Conservation (phyloP, 2,888 invertebrate species). For the Nebria brevicollis region DNA sequence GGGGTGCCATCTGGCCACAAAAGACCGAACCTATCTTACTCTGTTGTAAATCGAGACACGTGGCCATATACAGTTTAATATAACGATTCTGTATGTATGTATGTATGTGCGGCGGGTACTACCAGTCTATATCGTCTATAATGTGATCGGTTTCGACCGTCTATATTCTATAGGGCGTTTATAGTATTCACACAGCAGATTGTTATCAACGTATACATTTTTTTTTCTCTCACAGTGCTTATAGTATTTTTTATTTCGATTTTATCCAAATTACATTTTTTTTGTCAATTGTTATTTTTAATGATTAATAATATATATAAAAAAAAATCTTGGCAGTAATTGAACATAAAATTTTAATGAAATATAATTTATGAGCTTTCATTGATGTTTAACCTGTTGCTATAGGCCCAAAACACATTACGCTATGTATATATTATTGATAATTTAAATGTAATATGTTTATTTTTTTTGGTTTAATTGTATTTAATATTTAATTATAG, state of each 20-base stretch:
- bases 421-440: too few relatives aligned
- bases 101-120: not conserved
- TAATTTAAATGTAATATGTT: too few relatives aligned
- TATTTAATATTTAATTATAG: too few relatives aligned
- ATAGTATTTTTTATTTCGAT: not conserved
- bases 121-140: conserved; percentile 7
- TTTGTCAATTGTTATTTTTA: too few relatives aligned
- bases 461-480: too few relatives aligned
- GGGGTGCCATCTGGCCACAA: conserved; percentile 43
- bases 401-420: too few relatives aligned
- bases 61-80: conserved; percentile 9
- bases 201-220: not conserved
- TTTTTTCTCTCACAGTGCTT: conserved; percentile 10
- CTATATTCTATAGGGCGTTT: conserved; percentile 3
- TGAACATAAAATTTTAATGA: too few relatives aligned
- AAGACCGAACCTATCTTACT: conserved; percentile 34
- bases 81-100: not conserved
- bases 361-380: too few relatives aligned
- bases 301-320: too few relatives aligned
- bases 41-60: conserved; percentile 17
- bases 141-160: not conserved
- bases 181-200: not conserved
- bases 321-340: too few relatives aligned
- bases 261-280: not conserved
- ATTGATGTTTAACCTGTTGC: too few relatives aligned